Conservation (phyloP, 2,113 vertebrate genomes). For the Microcebus lehilahytsara region DNA sequence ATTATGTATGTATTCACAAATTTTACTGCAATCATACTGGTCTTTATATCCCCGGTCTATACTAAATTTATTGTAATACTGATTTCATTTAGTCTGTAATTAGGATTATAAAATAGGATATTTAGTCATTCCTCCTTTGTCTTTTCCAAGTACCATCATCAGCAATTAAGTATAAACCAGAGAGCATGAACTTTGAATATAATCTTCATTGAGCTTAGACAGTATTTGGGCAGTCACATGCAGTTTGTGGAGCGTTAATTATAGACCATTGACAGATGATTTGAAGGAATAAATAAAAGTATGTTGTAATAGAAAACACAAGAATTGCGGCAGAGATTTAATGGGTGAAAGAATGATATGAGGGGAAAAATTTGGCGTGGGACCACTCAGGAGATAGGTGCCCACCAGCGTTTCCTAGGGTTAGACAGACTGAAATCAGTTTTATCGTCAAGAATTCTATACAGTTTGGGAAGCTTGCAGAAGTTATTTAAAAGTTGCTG, state of each 20-base stretch:
- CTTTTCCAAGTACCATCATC: conserved; percentile 22
- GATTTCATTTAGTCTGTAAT: conserved; percentile 46
- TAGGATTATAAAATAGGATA: conserved; percentile 24
- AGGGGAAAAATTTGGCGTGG: background rate
- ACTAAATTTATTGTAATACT: conserved; percentile 14
- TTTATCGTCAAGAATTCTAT: background rate
- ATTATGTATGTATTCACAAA: conserved; percentile 17
- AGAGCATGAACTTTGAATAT: conserved; percentile 12
- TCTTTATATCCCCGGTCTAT: conserved; percentile 29
- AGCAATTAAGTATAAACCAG: background rate
- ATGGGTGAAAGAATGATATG: background rate
- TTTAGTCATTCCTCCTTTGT: conserved; percentile 2
- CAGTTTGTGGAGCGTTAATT: conserved; percentile 23
- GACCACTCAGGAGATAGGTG: background rate
- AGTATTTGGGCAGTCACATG: background rate
- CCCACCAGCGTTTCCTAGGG: background rate
- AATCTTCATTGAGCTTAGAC: conserved; percentile 19
- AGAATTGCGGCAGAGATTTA: background rate
- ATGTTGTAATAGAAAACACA: background rate
- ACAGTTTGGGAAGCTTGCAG: background rate
- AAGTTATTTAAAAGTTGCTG: background rate
- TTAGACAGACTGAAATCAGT: background rate
- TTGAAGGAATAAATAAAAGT: conserved; percentile 43
- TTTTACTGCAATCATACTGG: background rate
- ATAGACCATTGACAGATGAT: background rate